Percentiles rank a stretch among this genome's conserved stretches.
Evolutionary conservation across 2,797 vertebrate species (phyloP).

Genomic region (Anniella stebbinsi): DNA sequence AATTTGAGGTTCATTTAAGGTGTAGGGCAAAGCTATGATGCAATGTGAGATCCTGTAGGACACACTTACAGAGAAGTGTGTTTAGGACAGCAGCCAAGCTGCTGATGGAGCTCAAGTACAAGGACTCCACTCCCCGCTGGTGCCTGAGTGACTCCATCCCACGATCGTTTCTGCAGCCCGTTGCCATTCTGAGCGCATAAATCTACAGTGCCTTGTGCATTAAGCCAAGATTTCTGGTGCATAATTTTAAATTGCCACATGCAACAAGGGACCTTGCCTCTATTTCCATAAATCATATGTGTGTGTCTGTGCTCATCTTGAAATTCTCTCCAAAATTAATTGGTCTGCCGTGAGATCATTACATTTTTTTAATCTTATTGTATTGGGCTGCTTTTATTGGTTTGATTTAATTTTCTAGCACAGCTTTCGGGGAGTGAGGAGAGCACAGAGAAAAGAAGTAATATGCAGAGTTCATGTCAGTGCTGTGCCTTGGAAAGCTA

Average conservation of each 20-base stretch:
- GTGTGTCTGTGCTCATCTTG: not conserved
- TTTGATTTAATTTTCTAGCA: constrained; percentile 39
- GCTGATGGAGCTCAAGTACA: not conserved
- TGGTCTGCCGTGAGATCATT: constrained; percentile 14
- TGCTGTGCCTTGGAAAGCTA: constrained; percentile 54
- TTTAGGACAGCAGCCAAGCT: constrained; percentile 31
- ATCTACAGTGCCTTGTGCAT: constrained; percentile 20
- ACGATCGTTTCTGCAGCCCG: not conserved
- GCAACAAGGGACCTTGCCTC: constrained; percentile 9
- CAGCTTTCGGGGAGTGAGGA: constrained; percentile 17
- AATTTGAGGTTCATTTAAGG: constrained; percentile 7
- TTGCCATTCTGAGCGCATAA: not conserved
- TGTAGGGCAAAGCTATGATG: not conserved
- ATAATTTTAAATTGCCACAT: not conserved
- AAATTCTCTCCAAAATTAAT: constrained; percentile 44
- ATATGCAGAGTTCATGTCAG: constrained; percentile 11
- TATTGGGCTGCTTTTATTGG: constrained; percentile 41
- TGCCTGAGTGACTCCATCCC: not conserved
- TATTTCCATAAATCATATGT: not conserved
- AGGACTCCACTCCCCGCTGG: not conserved
- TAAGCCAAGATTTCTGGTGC: not conserved
- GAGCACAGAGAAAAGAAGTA: constrained; percentile 39
- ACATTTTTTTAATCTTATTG: constrained; percentile 6
- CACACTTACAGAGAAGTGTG: not conserved
- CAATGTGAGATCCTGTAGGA: not conserved